Conservation (phyloP, 37 sponge, comb jelly and placozoan genomes). For the Theonella swinhoei region DNA sequence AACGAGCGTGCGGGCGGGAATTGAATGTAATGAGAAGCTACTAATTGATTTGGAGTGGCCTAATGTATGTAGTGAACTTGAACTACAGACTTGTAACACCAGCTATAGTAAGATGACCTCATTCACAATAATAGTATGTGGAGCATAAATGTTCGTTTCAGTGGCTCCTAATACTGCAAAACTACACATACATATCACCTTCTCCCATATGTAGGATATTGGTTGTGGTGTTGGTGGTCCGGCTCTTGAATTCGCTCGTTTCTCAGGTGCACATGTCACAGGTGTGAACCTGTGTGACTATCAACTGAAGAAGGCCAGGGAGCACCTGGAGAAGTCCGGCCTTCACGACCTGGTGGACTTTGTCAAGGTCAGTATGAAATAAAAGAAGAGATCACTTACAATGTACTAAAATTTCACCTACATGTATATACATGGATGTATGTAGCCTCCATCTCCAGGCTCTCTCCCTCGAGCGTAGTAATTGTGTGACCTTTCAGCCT, state of each 20-base stretch:
- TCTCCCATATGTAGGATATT: slow-evolving; percentile 44
- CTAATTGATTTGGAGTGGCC: no score
- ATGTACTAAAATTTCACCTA: background rate
- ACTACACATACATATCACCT: background rate
- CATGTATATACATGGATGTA: background rate
- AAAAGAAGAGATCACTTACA: background rate
- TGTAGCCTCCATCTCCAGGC: no score
- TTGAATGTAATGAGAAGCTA: no score
- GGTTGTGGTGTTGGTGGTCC: slow-evolving; percentile 90
- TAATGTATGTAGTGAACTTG: no score
- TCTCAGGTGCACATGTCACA: slow-evolving; percentile 43
- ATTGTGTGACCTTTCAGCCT: no score
- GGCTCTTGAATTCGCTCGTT: slow-evolving; percentile 37
- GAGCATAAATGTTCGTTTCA: no score
- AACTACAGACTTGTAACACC: no score
- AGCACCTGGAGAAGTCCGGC: slow-evolving; percentile 28
- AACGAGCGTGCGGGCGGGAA: no score
- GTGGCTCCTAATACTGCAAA: no score
- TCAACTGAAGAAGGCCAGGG: slow-evolving; percentile 57
- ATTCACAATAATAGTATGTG: no score
- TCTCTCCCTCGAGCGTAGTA: no score
- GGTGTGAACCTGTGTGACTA: slow-evolving; percentile 73
- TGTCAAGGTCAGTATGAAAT: slow-evolving; percentile 12
- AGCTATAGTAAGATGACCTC: no score
- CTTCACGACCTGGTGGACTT: slow-evolving; percentile 32